A percentile compares a stretch with the other conserved stretches of the same genome.
These are phyloP conservation scores for Grammomys dolichurus DNA, from an alignment of 2,113 vertebrate species.

Conservation along the genomic window DNA sequence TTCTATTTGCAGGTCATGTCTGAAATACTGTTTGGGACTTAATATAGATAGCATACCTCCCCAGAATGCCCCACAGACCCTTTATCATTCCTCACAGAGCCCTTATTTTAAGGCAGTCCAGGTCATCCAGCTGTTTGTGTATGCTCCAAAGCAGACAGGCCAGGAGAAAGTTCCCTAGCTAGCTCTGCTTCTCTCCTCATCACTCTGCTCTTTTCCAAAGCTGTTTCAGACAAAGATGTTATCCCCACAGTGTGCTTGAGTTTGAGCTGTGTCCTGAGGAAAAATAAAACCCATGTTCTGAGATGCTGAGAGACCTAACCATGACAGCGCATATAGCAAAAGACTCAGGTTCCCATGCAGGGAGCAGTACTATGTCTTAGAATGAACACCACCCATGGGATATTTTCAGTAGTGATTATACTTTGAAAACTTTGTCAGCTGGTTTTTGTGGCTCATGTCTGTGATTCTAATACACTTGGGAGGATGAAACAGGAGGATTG, in stretches of 20 bases:
- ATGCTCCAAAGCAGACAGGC: background rate
- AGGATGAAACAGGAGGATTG: background rate
- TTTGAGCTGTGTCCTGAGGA: background rate
- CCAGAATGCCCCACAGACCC: background rate
- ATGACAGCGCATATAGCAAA: background rate
- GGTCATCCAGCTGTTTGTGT: background rate
- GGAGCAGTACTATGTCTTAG: background rate
- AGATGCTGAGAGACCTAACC: constrained; percentile 16
- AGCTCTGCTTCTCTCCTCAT: background rate
- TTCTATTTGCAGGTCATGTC: background rate
- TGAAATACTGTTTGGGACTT: background rate
- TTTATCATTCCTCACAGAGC: background rate
- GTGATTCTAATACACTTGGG: background rate
- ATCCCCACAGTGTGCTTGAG: background rate
- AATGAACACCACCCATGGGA: background rate
- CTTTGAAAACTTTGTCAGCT: background rate
- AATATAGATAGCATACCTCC: background rate
- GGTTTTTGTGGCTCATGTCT: background rate
- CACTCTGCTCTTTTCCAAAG: background rate
- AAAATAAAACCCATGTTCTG: background rate
- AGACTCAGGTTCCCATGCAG: background rate
- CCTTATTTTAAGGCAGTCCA: background rate
- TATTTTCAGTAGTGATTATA: background rate
- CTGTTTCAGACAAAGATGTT: background rate
- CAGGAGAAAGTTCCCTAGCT: background rate